Percentiles rank a stretch among this genome's conserved stretches.
These are phyloP conservation scores for Nemotelus nigrinus DNA, from an alignment of 2,888 invertebrate species.

Conservation along the genomic window DNA sequence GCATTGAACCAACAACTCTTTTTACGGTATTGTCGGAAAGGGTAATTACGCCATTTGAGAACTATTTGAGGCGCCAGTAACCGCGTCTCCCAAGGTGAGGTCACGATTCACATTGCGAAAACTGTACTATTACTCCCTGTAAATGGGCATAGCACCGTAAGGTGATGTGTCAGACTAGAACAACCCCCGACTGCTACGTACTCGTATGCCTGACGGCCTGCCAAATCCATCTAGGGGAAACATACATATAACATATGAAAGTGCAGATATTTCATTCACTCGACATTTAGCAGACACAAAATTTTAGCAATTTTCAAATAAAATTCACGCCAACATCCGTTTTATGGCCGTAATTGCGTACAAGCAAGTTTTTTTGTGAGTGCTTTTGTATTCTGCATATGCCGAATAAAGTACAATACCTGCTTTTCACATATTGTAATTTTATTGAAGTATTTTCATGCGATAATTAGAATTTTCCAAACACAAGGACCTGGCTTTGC, in stretches of 20 bases:
- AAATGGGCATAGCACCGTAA: background rate
- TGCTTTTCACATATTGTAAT: background rate
- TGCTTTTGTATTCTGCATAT: background rate
- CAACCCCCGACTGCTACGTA: conserved; percentile 1
- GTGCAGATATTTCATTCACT: conserved; percentile 33
- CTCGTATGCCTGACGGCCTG: background rate
- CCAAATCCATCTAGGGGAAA: too few species aligned
- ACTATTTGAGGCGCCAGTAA: conserved; percentile 38
- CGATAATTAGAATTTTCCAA: background rate
- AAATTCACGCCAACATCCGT: background rate
- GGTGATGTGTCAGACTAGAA: too few species aligned
- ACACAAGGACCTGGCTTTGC: background rate
- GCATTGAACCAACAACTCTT: conserved; percentile 2
- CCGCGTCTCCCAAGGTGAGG: conserved; percentile 38
- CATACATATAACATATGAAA: too few species aligned
- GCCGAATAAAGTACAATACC: background rate
- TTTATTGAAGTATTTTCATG: background rate
- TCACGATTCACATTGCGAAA: conserved; percentile 33
- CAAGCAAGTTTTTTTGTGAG: background rate
- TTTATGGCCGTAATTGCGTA: background rate
- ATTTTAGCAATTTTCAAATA: conserved; percentile 10
- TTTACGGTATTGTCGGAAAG: conserved; percentile 40
- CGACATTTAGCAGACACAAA: conserved; percentile 31
- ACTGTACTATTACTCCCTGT: conserved; percentile 3
- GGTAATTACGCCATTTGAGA: conserved; percentile 37